Evolutionary conservation across 2,888 invertebrate genomes (phyloP).

Genomic region (Troglohyphantes excavatus): DNA sequence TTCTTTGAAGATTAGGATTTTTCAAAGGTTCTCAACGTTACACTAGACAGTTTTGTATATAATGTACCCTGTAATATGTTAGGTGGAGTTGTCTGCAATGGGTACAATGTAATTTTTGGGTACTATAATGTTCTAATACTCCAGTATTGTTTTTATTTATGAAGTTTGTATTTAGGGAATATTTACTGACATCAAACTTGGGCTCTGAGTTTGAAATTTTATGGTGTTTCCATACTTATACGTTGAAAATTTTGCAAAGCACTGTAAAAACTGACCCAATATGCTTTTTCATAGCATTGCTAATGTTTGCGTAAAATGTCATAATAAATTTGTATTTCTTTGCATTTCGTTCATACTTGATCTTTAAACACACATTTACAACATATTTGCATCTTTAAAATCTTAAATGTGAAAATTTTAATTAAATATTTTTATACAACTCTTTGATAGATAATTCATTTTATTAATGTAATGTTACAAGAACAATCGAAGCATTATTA

Average conservation of each 20-base stretch:
- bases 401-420: no score
- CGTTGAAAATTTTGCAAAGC: neutral
- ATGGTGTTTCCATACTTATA: neutral
- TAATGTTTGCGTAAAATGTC: neutral
- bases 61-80: neutral
- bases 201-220: neutral
- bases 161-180: constrained; percentile 16
- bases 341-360: neutral
- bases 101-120: constrained; percentile 5
- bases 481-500: no score
- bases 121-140: neutral
- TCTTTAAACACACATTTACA: no score
- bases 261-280: neutral
- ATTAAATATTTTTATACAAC: no score
- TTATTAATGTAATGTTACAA: no score
- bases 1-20: constrained; percentile 53
- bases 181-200: neutral
- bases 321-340: neutral
- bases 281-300: neutral
- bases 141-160: constrained; percentile 13
- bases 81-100: constrained; percentile 31
- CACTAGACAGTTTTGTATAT: constrained; percentile 24
- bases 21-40: constrained; percentile 51
- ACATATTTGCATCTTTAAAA: no score
- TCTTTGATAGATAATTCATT: no score